phyloP scores from a whole-genome alignment of 2,113 vertebrate genomes.

The Mormoops blainvillei region DNA sequence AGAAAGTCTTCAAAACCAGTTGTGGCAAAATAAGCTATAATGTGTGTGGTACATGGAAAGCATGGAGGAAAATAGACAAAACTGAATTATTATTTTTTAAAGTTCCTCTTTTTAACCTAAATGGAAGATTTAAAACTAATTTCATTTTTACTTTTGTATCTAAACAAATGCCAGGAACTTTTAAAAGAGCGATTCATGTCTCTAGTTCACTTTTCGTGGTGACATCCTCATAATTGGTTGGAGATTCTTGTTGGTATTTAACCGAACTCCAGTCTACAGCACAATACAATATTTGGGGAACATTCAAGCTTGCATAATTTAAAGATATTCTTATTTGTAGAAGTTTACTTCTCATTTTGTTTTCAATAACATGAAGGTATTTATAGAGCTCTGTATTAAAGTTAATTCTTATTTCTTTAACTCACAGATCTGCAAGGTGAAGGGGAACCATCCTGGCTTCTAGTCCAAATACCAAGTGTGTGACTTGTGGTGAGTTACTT shows the following conservation, averaged over 20 bases:
- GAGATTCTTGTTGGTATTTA: not conserved
- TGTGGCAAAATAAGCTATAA: not conserved
- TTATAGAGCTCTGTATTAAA: not conserved
- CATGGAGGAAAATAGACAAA: not conserved
- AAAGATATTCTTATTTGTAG: constrained; percentile 6
- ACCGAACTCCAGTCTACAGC: not conserved
- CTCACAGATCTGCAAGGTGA: not conserved
- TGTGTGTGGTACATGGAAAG: not conserved
- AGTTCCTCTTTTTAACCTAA: not conserved
- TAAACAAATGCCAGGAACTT: not conserved
- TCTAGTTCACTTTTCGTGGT: not conserved
- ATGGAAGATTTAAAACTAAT: not conserved
- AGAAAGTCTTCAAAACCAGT: not conserved
- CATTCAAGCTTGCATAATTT: not conserved
- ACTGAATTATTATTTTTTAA: not conserved
- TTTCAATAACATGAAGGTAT: not conserved
- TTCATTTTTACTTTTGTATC: not conserved
- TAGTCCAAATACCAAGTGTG: constrained; percentile 9
- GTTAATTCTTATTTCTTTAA: not conserved
- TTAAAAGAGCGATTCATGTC: not conserved
- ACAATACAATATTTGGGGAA: not conserved
- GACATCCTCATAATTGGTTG: not conserved
- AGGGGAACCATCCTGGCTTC: not conserved
- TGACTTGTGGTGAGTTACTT: constrained; percentile 52
- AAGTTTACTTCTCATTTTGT: not conserved